Conservation (phyloP, 1,140 invertebrate species). For the Neoseiulus cucumeris region DNA sequence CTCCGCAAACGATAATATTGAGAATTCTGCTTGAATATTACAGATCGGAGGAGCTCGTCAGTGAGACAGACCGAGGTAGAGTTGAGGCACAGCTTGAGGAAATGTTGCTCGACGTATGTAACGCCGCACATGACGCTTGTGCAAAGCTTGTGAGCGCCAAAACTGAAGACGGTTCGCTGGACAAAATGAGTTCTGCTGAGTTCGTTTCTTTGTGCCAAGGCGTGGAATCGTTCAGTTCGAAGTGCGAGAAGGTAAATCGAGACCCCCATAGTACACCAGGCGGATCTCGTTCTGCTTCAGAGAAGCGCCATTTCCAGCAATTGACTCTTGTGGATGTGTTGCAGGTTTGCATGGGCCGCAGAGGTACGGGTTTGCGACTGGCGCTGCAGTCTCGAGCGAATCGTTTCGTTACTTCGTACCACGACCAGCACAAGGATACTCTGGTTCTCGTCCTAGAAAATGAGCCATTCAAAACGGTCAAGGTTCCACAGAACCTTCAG, state of each 20-base stretch:
- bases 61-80: slow-evolving; percentile 42
- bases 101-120: slow-evolving; percentile 53
- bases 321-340: too few species aligned
- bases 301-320: too few species aligned
- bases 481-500: slow-evolving; percentile 41
- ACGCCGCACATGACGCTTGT: slow-evolving; percentile 75
- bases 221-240: slow-evolving; percentile 53
- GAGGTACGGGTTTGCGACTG: slow-evolving; percentile 53
- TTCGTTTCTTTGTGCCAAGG: slow-evolving; percentile 52
- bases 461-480: slow-evolving; percentile 82
- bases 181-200: slow-evolving; percentile 41
- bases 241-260: slow-evolving; percentile 42
- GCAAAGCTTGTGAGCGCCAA: slow-evolving; percentile 55
- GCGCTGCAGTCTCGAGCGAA: slow-evolving; percentile 69
- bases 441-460: slow-evolving; percentile 60
- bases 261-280: too few species aligned
- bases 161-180: slow-evolving; percentile 35
- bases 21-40: neutral
- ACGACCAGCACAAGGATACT: slow-evolving; percentile 64
- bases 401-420: slow-evolving; percentile 74
- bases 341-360: slow-evolving; percentile 38
- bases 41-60: slow-evolving; percentile 31
- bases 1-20: too few species aligned
- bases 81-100: slow-evolving; percentile 48
- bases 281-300: too few species aligned